Conservation (phyloP, 2,888 invertebrate genomes). For the Ethmia dodecea region DNA sequence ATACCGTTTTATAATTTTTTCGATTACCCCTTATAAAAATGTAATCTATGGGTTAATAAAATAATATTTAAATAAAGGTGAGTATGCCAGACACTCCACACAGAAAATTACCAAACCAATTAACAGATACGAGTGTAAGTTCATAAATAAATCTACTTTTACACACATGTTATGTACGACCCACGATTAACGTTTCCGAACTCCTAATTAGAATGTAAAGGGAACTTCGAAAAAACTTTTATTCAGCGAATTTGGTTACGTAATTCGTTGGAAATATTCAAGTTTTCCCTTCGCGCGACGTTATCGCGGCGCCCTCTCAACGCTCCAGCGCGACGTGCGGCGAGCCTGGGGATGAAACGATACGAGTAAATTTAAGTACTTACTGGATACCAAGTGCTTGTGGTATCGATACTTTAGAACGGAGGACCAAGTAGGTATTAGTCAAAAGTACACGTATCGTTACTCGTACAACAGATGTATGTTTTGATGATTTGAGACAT, state of each 20-base stretch:
- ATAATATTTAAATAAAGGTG: slow-evolving; percentile 7
- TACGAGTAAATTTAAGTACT: too few relatives aligned
- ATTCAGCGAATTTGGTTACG: slow-evolving; percentile 62
- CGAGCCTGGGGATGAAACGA: slow-evolving; percentile 2
- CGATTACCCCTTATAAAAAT: slow-evolving; percentile 8
- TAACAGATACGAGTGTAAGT: too few relatives aligned
- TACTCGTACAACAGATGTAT: too few relatives aligned
- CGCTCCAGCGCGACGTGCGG: slow-evolving; percentile 28
- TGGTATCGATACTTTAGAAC: slow-evolving; percentile 3
- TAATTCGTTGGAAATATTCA: slow-evolving; percentile 70
- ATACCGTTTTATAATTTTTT: slow-evolving; percentile 16
- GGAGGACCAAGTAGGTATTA: too few relatives aligned
- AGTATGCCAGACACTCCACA: too few relatives aligned
- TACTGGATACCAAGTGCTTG: neutral
- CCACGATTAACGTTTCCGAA: slow-evolving; percentile 47
- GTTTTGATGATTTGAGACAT: too few relatives aligned
- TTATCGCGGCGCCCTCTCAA: slow-evolving; percentile 66
- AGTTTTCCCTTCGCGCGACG: slow-evolving; percentile 70
- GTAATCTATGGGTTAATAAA: slow-evolving; percentile 14
- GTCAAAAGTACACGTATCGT: too few relatives aligned
- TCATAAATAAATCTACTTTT: too few relatives aligned
- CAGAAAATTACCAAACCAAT: too few relatives aligned
- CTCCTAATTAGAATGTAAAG: slow-evolving; percentile 55
- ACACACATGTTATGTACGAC: too few relatives aligned
- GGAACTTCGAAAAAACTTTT: slow-evolving; percentile 61